Percentiles rank a stretch among this genome's conserved stretches.
Evolutionary conservation across 2,888 invertebrate genomes (phyloP).

Genomic region (Gastrophysa polygoni): DNA sequence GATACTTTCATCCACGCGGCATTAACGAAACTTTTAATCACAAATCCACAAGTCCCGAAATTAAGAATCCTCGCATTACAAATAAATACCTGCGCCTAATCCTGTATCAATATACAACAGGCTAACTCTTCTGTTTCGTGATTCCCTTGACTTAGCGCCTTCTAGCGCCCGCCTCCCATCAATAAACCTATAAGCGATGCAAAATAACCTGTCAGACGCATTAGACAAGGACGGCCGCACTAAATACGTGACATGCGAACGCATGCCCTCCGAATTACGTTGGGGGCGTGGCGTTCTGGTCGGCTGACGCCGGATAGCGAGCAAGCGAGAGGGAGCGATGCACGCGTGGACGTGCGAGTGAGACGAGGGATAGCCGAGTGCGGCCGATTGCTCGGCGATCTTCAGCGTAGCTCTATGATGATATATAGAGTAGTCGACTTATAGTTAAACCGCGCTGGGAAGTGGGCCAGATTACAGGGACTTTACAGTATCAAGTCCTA

Average conservation of each 20-base stretch:
- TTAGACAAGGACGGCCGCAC: slow-evolving; percentile 40
- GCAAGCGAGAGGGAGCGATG: slow-evolving; percentile 34
- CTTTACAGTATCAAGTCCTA: slow-evolving; percentile 60
- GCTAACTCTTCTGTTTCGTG: slow-evolving; percentile 45
- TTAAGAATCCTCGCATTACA: slow-evolving; percentile 47
- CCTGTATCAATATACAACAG: slow-evolving; percentile 55
- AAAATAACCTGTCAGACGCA: slow-evolving; percentile 33
- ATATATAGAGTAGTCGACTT: slow-evolving; percentile 78
- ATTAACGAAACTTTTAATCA: slow-evolving; percentile 24
- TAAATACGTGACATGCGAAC: slow-evolving; percentile 48
- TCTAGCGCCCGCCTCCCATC: slow-evolving; percentile 52
- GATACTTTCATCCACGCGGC: background rate
- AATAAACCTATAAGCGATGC: slow-evolving; percentile 46
- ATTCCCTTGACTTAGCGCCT: slow-evolving; percentile 59
- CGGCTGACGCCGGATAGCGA: slow-evolving; percentile 45
- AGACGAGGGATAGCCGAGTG: slow-evolving; percentile 46
- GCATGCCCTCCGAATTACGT: slow-evolving; percentile 52
- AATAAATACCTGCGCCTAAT: slow-evolving; percentile 47
- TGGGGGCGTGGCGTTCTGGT: slow-evolving; percentile 49
- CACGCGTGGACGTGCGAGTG: slow-evolving; percentile 42
- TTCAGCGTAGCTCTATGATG: slow-evolving; percentile 59
- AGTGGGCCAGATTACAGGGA: slow-evolving; percentile 75
- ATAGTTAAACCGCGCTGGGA: slow-evolving; percentile 77
- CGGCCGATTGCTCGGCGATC: slow-evolving; percentile 51
- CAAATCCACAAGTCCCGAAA: slow-evolving; percentile 35